Conservation (phyloP, 2,113 vertebrate genomes). For the Tinamus guttatus region DNA sequence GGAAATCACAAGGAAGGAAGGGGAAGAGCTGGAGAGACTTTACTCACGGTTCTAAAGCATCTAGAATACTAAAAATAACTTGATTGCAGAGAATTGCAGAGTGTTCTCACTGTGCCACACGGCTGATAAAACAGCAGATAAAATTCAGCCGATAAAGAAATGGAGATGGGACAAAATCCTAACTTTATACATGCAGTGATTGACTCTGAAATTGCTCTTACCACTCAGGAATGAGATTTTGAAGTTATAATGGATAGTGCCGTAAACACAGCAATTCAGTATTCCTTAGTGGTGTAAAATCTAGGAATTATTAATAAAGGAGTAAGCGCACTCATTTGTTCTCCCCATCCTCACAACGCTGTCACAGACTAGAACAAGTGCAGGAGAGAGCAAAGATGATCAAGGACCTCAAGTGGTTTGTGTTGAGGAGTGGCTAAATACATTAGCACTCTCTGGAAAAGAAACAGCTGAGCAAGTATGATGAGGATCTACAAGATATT, state of each 20-base stretch:
- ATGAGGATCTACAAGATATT: background rate
- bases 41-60: background rate
- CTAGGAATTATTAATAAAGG: background rate
- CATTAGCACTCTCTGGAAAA: background rate
- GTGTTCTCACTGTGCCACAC: background rate
- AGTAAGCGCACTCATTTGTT: background rate
- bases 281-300: background rate
- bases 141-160: background rate
- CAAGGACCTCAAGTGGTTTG: background rate
- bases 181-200: background rate
- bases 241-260: background rate
- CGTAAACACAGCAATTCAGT: background rate
- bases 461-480: background rate
- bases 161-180: background rate
- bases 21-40: background rate
- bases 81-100: background rate
- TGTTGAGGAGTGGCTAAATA: background rate
- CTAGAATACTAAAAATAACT: background rate
- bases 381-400: background rate
- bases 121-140: background rate
- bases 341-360: background rate
- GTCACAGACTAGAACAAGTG: background rate
- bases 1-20: background rate
- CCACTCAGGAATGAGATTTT: background rate
- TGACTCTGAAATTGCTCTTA: background rate